phyloP scores from a whole-genome alignment of 1,140 invertebrate genomes.

The Sipha flava region DNA sequence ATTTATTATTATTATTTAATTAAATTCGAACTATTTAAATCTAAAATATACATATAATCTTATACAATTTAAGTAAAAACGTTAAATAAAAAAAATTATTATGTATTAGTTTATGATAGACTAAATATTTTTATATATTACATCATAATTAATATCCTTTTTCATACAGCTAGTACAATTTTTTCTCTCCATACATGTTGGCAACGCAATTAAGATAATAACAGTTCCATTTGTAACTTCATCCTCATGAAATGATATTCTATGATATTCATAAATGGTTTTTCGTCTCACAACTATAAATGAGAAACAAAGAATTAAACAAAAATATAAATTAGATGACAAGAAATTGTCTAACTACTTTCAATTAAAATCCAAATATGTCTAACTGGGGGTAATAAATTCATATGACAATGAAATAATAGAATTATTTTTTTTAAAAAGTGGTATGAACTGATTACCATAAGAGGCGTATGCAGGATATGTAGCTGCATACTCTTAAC shows the following conservation, averaged over 20 bases:
- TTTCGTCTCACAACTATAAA: slow-evolving; percentile 68
- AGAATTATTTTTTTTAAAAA: too few relatives aligned
- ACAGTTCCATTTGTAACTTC: slow-evolving; percentile 74
- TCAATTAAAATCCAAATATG: too few relatives aligned
- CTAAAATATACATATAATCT: neutral
- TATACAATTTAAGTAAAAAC: too few relatives aligned
- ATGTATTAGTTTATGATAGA: neutral
- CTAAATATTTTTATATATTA: slow-evolving; percentile 40
- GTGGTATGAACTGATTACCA: too few relatives aligned
- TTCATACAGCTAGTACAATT: slow-evolving; percentile 66
- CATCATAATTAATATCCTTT: slow-evolving; percentile 54
- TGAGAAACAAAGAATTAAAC: neutral
- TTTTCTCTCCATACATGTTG: slow-evolving; percentile 73
- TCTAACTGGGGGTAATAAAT: too few relatives aligned
- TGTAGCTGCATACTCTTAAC: too few relatives aligned
- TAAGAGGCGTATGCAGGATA: too few relatives aligned
- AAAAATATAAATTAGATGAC: too few relatives aligned
- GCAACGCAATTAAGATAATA: slow-evolving; percentile 70
- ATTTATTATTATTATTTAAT: neutral
- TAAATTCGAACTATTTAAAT: too few relatives aligned
- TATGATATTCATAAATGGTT: slow-evolving; percentile 95
- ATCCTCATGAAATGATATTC: slow-evolving; percentile 67
- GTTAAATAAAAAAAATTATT: too few relatives aligned
- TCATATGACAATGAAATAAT: too few relatives aligned
- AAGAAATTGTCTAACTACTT: too few relatives aligned